Conservation (phyloP, 2,797 vertebrate species). For the Pelobates cultripes region DNA sequence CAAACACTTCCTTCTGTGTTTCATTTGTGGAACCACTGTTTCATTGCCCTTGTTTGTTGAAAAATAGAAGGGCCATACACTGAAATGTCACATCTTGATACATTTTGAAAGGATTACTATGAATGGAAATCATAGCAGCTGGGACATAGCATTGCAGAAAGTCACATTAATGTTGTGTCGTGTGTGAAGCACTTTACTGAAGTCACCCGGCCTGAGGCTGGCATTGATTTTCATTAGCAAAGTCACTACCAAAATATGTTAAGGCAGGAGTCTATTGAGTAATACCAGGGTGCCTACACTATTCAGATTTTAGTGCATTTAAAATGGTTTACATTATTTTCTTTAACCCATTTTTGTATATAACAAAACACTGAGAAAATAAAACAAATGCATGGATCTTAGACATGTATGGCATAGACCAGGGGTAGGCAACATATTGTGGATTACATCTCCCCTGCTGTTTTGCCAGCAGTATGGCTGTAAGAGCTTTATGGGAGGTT, state of each 20-base stretch:
- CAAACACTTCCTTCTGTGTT: no score
- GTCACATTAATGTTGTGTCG: conserved; percentile 43
- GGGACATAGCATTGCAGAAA: conserved; percentile 23
- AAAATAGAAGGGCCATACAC: conserved; percentile 18
- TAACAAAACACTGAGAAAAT: no score
- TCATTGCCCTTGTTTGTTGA: conserved; percentile 16
- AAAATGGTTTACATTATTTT: conserved; percentile 13
- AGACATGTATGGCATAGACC: no score
- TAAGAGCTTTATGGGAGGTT: no score
- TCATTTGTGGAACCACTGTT: not conserved
- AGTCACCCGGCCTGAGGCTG: conserved; percentile 36
- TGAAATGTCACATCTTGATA: conserved; percentile 35
- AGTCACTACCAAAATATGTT: conserved; percentile 49
- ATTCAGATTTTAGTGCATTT: not conserved
- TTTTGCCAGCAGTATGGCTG: no score
- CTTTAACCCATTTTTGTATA: not conserved
- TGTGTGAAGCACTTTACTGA: conserved; percentile 32
- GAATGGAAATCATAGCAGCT: conserved; percentile 42
- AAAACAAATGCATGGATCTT: no score
- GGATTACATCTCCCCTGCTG: no score
- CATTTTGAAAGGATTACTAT: conserved; percentile 40
- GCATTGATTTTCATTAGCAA: conserved; percentile 21
- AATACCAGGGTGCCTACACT: conserved; percentile 10
- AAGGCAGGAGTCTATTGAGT: conserved; percentile 37
- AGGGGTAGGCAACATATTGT: no score